Percentiles rank a stretch among this genome's conserved stretches.
phyloP scores from a whole-genome alignment of 1,140 invertebrate genomes.

The Choristoneura fumiferana region DNA sequence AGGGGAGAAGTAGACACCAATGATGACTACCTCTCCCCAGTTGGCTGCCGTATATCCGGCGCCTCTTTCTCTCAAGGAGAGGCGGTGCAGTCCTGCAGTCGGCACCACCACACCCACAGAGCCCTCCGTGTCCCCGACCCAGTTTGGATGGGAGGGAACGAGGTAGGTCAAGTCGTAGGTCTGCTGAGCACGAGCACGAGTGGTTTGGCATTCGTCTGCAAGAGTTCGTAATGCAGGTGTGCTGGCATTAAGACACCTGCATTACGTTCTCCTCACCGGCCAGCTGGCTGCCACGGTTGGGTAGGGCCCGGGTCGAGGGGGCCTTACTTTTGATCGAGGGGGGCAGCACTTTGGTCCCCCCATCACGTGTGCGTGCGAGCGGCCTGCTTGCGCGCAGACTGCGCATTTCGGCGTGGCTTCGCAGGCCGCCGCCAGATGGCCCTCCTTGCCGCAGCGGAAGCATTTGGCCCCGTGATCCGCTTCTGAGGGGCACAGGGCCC shows the following conservation, averaged over 20 bases:
- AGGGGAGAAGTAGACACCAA: constrained; percentile 27
- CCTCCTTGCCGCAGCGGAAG: background rate
- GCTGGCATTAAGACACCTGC: background rate
- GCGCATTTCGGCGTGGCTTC: background rate
- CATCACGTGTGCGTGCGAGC: background rate
- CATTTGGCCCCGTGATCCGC: background rate
- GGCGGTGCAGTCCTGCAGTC: background rate
- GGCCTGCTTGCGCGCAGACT: background rate
- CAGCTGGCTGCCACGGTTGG: no score
- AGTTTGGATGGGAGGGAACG: background rate
- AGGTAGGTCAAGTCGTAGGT: constrained; percentile 23
- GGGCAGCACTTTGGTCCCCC: background rate
- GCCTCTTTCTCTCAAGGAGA: background rate
- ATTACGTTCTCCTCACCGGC: no score
- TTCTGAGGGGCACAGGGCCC: background rate
- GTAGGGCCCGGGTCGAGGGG: background rate
- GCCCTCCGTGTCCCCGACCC: constrained; percentile 11
- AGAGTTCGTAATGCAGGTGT: background rate
- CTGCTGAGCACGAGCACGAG: constrained; percentile 28
- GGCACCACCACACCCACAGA: background rate
- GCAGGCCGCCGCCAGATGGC: background rate
- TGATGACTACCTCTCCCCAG: background rate
- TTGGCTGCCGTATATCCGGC: background rate
- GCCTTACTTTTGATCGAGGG: background rate
- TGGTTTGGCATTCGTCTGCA: constrained; percentile 27